Conservation (phyloP, 2,797 vertebrate species). For the Staurois parvus region DNA sequence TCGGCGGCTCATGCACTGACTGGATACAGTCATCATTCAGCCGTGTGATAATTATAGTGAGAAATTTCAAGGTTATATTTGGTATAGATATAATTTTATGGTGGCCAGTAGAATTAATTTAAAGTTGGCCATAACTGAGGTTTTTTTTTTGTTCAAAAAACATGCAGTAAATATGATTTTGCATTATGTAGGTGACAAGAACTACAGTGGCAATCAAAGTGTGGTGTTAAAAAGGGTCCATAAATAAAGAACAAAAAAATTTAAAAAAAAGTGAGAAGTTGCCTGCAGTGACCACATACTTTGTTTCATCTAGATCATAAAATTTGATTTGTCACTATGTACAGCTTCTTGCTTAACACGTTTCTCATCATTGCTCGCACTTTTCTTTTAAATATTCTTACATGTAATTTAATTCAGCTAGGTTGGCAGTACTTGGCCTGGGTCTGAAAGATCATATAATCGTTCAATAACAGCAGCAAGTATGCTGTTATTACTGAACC, state of each 20-base stretch:
- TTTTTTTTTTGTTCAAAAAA: neutral
- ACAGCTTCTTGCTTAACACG: too few relatives aligned
- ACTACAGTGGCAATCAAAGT: neutral
- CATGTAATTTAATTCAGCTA: too few relatives aligned
- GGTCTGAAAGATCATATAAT: too few relatives aligned
- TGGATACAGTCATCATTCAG: neutral
- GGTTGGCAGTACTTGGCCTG: too few relatives aligned
- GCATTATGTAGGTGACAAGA: neutral
- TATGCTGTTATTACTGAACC: too few relatives aligned
- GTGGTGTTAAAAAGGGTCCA: too few relatives aligned
- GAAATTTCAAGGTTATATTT: neutral
- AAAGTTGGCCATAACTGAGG: neutral
- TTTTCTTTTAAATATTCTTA: too few relatives aligned
- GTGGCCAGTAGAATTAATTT: neutral
- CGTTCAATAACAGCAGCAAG: too few relatives aligned
- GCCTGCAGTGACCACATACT: neutral
- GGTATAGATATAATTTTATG: neutral
- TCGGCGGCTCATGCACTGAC: conserved; percentile 5
- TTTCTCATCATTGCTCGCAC: too few relatives aligned
- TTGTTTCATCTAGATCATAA: too few relatives aligned
- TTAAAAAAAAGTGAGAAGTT: neutral
- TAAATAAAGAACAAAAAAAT: neutral
- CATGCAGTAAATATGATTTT: neutral
- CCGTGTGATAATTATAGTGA: neutral
- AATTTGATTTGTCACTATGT: too few relatives aligned